phyloP scores from a whole-genome alignment of 2,888 invertebrate species.

The Drosophila robusta region DNA sequence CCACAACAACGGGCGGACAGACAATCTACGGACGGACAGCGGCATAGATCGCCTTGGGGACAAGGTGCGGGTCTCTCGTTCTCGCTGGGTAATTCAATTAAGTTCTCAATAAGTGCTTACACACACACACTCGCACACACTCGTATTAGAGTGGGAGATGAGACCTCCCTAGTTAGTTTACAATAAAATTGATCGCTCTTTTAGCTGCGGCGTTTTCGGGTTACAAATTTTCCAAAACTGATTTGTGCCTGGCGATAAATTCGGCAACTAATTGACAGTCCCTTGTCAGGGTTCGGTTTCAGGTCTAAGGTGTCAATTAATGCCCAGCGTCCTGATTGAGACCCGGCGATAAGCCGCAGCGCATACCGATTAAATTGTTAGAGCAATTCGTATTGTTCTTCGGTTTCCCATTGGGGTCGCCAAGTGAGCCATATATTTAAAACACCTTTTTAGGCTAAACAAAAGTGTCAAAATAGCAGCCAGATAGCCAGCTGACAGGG shows the following conservation, averaged over 20 bases:
- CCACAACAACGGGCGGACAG: constrained; percentile 50
- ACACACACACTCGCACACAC: constrained; percentile 36
- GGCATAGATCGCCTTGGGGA: constrained; percentile 63
- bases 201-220: constrained; percentile 61
- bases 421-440: constrained; percentile 72
- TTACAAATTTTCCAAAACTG: constrained; percentile 78
- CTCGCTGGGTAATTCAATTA: constrained; percentile 72
- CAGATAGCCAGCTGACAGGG: constrained; percentile 42
- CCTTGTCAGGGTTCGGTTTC: constrained; percentile 56
- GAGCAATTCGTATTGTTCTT: constrained; percentile 49
- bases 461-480: constrained; percentile 79
- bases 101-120: constrained; percentile 72
- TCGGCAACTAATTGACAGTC: constrained; percentile 78
- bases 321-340: constrained; percentile 68
- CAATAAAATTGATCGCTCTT: constrained; percentile 77
- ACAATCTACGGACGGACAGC: constrained; percentile 31
- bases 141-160: constrained; percentile 34
- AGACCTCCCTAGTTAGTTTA: constrained; percentile 67
- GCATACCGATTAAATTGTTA: constrained; percentile 74
- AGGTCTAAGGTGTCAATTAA: constrained; percentile 72
- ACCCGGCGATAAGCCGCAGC: constrained; percentile 59
- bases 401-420: background rate
- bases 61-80: constrained; percentile 56
- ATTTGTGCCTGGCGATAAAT: constrained; percentile 80
- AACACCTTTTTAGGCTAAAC: constrained; percentile 78